Conservation (phyloP, 2,113 vertebrate genomes). For the Coptodon bakossiorum region DNA sequence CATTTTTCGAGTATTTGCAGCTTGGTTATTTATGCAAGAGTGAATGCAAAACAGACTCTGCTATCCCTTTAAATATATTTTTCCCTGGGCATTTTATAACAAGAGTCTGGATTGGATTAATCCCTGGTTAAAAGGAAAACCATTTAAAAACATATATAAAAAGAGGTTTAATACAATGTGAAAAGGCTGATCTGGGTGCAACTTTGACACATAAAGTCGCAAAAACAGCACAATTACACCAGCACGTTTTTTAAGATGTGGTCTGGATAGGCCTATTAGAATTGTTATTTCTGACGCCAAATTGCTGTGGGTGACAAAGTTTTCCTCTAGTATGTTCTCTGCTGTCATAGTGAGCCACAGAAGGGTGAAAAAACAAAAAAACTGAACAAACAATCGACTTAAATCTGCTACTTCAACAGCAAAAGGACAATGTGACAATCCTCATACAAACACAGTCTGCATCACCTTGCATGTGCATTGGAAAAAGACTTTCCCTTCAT, state of each 20-base stretch:
- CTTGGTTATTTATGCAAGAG: not conserved
- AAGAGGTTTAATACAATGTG: not conserved
- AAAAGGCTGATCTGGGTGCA: not conserved
- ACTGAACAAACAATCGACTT: not conserved
- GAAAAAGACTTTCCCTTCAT: not conserved
- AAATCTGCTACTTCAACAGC: not conserved
- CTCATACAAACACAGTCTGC: not conserved
- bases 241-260: not conserved
- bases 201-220: not conserved
- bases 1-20: not conserved
- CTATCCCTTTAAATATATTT: not conserved
- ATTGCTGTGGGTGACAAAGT: not conserved
- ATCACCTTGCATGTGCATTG: not conserved
- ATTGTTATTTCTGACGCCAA: not conserved
- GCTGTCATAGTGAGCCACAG: not conserved
- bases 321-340: not conserved
- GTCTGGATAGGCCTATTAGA: not conserved
- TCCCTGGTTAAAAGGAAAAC: not conserved
- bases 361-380: not conserved
- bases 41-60: not conserved
- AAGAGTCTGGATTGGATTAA: not conserved
- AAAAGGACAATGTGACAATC: not conserved
- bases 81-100: not conserved
- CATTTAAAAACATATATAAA: not conserved
- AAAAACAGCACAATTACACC: not conserved